phyloP scores from a whole-genome alignment of 2,797 vertebrate genomes.

The Girardinus metallicus region DNA sequence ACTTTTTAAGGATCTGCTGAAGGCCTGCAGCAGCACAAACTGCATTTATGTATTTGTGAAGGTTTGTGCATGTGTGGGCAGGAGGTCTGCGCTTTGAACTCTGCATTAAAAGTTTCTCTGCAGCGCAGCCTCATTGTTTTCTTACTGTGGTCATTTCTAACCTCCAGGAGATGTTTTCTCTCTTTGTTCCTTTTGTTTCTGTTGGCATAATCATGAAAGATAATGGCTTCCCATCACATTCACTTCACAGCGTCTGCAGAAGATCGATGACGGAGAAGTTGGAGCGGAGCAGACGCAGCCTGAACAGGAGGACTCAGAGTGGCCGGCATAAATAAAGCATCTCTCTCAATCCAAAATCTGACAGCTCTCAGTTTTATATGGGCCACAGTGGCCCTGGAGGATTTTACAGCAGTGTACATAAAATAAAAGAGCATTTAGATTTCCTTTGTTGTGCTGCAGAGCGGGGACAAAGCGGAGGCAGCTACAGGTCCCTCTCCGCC shows the following conservation, averaged over 20 bases:
- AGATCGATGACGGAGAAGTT: constrained; percentile 8
- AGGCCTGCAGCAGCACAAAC: constrained; percentile 37
- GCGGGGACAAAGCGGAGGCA: constrained; percentile 45
- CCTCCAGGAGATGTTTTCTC: not conserved
- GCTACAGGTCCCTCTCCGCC: constrained; percentile 58
- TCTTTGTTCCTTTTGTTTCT: not conserved
- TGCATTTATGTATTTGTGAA: constrained; percentile 19
- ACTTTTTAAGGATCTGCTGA: too few relatives aligned
- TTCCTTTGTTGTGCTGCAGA: constrained; percentile 70
- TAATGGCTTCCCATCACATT: constrained; percentile 10
- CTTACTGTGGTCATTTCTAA: constrained; percentile 11
- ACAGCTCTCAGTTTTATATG: constrained; percentile 68
- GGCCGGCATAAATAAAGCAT: constrained; percentile 64
- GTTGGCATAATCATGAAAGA: constrained; percentile 2
- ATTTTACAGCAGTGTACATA: constrained; percentile 70
- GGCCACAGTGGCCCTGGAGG: constrained; percentile 66
- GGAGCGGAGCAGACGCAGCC: constrained; percentile 27
- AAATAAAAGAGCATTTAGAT: constrained; percentile 77
- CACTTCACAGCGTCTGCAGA: not conserved
- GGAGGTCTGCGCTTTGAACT: constrained; percentile 57
- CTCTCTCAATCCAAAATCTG: constrained; percentile 56
- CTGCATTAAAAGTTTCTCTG: constrained; percentile 52
- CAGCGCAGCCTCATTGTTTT: constrained; percentile 8
- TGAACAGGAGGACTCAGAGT: constrained; percentile 44
- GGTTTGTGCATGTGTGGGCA: constrained; percentile 31